These are phyloP conservation scores for Lochmaea capreae DNA, from an alignment of 2,888 invertebrate genomes.

Conservation along the genomic window DNA sequence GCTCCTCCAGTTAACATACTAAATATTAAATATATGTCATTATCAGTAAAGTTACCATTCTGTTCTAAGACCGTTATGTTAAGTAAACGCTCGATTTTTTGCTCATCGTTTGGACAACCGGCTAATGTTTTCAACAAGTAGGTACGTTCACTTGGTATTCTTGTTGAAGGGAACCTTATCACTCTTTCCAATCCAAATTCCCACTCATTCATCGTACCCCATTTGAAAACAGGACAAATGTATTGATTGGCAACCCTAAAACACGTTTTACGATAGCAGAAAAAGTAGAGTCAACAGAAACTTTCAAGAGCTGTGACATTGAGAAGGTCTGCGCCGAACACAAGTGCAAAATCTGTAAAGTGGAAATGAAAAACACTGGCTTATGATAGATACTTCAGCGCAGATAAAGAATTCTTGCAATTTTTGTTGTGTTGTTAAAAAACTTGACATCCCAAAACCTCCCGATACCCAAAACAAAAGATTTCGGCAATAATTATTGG, in stretches of 20 bases:
- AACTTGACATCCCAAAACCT: too few relatives aligned
- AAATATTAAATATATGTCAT: slow-evolving; percentile 80
- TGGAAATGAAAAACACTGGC: slow-evolving; percentile 13
- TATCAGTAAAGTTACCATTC: slow-evolving; percentile 80
- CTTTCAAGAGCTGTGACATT: too few relatives aligned
- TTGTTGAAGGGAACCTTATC: slow-evolving; percentile 77
- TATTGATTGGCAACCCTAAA: slow-evolving; percentile 79
- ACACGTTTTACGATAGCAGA: slow-evolving; percentile 22
- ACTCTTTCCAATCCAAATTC: slow-evolving; percentile 83
- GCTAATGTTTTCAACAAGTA: slow-evolving; percentile 82
- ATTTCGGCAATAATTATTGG: too few relatives aligned
- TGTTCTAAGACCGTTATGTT: slow-evolving; percentile 78
- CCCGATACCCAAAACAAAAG: too few relatives aligned
- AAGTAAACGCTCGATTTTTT: slow-evolving; percentile 75
- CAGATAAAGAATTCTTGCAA: too few relatives aligned
- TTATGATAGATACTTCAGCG: too few relatives aligned
- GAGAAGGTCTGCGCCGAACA: too few relatives aligned
- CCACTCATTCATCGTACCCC: slow-evolving; percentile 85
- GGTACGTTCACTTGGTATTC: slow-evolving; percentile 80
- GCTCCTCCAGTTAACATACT: slow-evolving; percentile 80
- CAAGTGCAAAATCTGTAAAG: neutral
- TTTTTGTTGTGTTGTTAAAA: too few relatives aligned
- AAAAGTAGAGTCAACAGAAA: too few relatives aligned
- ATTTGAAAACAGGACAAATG: slow-evolving; percentile 85
- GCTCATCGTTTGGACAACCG: slow-evolving; percentile 80